Evolutionary conservation across 2,113 vertebrate species (phyloP).

Genomic region (Dicaeum eximium): DNA sequence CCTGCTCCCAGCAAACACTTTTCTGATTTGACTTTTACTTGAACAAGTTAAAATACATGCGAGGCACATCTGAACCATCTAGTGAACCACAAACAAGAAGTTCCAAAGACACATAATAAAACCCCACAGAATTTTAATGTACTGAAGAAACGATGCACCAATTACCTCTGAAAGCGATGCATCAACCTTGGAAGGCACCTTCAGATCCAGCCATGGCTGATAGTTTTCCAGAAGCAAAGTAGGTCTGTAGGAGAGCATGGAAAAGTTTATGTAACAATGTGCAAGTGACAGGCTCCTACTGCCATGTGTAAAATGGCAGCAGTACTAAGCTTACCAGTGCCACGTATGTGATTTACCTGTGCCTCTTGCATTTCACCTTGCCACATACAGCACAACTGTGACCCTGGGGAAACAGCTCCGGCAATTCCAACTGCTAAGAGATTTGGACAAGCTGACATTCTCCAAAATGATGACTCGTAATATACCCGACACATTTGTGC

Average conservation of each 20-base stretch:
- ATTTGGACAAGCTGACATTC: neutral
- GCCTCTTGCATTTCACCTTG: constrained; percentile 90
- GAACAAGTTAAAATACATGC: neutral
- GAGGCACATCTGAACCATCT: neutral
- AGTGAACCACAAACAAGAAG: neutral
- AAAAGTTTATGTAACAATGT: neutral
- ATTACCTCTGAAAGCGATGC: constrained; percentile 90
- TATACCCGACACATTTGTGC: fast-evolving
- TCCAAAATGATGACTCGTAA: neutral
- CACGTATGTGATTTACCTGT: constrained; percentile 77
- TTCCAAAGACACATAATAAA: fast-evolving
- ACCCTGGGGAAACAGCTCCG: constrained; percentile 87
- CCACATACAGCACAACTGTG: constrained; percentile 93
- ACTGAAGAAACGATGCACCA: neutral
- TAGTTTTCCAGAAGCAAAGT: constrained; percentile 91
- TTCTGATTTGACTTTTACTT: neutral
- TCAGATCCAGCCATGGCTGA: constrained; percentile 93
- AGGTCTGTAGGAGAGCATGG: constrained; percentile 69
- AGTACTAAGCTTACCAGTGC: neutral
- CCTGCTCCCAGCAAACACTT: neutral
- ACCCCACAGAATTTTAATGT: neutral
- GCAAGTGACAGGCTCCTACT: neutral
- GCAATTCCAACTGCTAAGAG: constrained; percentile 75
- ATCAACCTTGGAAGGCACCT: constrained; percentile 92
- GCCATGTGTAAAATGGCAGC: neutral